A percentile compares a stretch with the other conserved stretches of the same genome.
These are phyloP conservation scores for Drosophila sp. DNA, from an alignment of 1,140 invertebrate genomes.

Conservation along the genomic window DNA sequence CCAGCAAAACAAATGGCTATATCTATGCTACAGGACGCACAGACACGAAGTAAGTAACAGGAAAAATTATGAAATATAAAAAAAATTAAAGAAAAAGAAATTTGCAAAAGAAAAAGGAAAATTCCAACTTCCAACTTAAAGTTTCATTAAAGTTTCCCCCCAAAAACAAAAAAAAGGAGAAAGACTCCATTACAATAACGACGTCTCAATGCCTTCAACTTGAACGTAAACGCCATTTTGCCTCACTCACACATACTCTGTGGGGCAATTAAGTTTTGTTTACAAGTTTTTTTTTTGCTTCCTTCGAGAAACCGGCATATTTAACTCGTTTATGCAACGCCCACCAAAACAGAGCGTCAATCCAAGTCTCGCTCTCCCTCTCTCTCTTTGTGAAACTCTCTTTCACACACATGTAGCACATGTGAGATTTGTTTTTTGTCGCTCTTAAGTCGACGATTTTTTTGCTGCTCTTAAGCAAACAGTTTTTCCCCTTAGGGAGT, in stretches of 20 bases:
- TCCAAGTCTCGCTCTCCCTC: neutral
- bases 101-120: neutral
- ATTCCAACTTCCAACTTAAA: constrained; percentile 24
- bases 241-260: constrained; percentile 8
- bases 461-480: constrained; percentile 10
- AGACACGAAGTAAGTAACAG: constrained; percentile 78
- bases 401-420: constrained; percentile 36
- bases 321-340: constrained; percentile 65
- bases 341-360: constrained; percentile 66
- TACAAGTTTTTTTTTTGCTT: constrained; percentile 59
- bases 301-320: constrained; percentile 56
- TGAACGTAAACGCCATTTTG: constrained; percentile 68
- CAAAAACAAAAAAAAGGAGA: neutral
- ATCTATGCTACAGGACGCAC: constrained; percentile 82
- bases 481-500: neutral
- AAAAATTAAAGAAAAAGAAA: neutral
- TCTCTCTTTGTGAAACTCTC: constrained; percentile 21
- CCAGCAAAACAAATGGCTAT: constrained; percentile 67
- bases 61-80: neutral
- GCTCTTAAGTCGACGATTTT: neutral
- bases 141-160: constrained; percentile 34
- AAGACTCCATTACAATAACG: constrained; percentile 49
- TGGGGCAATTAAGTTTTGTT: constrained; percentile 67
- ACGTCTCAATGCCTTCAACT: constrained; percentile 58
- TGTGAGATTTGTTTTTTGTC: neutral